Conservation (phyloP, 2,113 vertebrate genomes). For the Rhynchopsitta pachyrhyncha region DNA sequence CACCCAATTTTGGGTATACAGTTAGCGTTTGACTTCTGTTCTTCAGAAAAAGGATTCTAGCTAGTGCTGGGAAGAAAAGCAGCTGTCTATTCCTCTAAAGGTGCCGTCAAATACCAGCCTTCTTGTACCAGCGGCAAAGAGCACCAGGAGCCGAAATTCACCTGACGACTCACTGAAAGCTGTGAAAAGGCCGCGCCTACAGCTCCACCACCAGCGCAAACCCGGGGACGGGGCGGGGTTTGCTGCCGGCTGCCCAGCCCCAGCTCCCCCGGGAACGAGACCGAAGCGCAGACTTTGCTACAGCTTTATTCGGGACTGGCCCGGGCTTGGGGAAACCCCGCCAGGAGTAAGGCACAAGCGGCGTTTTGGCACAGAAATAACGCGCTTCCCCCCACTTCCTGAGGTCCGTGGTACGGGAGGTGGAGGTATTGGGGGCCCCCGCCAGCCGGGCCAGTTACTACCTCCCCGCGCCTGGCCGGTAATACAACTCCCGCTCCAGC, state of each 20-base stretch:
- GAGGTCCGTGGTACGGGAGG: background rate
- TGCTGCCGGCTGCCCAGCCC: background rate
- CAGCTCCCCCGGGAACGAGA: background rate
- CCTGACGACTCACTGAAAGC: background rate
- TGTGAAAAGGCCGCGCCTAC: background rate
- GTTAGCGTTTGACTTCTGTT: fast-evolving
- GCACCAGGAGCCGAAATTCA: background rate
- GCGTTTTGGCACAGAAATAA: background rate
- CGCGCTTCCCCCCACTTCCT: background rate
- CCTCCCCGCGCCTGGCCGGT: constrained; percentile 68
- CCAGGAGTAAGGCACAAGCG: background rate
- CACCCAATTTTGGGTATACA: fast-evolving
- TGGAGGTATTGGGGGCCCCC: background rate
- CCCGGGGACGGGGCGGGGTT: background rate
- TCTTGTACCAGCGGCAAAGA: background rate
- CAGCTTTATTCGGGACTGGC: background rate
- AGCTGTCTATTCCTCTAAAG: fast-evolving
- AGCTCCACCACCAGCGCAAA: background rate
- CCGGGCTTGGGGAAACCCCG: too few relatives aligned
- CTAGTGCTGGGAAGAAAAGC: background rate
- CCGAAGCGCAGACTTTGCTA: background rate
- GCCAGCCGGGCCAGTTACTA: background rate
- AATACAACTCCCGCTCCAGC: constrained; percentile 88
- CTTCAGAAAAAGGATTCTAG: background rate
- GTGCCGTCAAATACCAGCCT: background rate